phyloP scores from a whole-genome alignment of 1,140 invertebrate genomes.

The Achatina immaculata region DNA sequence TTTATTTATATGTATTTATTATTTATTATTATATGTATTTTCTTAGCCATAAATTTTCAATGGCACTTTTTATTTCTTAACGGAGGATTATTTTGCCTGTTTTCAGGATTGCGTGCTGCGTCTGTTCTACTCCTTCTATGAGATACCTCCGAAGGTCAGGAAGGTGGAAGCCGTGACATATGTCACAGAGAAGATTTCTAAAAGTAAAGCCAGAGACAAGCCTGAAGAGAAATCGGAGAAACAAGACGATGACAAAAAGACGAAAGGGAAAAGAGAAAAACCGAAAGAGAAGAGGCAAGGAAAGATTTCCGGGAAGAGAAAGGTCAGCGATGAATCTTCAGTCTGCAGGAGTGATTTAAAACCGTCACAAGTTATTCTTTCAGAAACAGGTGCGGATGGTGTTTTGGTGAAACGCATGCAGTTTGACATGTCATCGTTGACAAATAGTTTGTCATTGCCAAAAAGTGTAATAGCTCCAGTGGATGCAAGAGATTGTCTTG shows the following conservation, averaged over 20 bases:
- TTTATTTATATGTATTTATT: too few species aligned
- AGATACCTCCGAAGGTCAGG: slow-evolving; percentile 6
- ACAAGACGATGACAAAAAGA: slow-evolving; percentile 1
- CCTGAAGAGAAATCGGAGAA: neutral
- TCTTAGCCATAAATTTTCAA: too few species aligned
- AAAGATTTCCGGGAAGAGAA: neutral
- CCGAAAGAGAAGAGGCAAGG: neutral
- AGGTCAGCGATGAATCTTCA: neutral
- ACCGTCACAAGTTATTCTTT: neutral
- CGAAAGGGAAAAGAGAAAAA: slow-evolving; percentile 1
- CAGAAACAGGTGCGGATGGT: neutral
- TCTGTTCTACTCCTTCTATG: slow-evolving; percentile 33
- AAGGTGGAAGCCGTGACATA: slow-evolving; percentile 6
- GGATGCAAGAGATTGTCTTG: too few species aligned
- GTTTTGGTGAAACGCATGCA: too few species aligned
- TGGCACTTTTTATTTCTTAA: too few species aligned
- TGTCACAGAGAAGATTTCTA: slow-evolving; percentile 7
- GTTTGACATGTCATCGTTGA: too few species aligned
- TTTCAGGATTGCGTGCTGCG: slow-evolving; percentile 28
- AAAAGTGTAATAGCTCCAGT: too few species aligned
- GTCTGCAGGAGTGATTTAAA: neutral
- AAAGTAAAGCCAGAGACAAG: neutral
- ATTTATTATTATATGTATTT: too few species aligned
- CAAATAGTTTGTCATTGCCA: too few species aligned
- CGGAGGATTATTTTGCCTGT: neutral